Percentiles rank a stretch among this genome's conserved stretches.
These are phyloP conservation scores for Aeoliscus strigatus DNA, from an alignment of 2,797 vertebrate species.

Conservation along the genomic window DNA sequence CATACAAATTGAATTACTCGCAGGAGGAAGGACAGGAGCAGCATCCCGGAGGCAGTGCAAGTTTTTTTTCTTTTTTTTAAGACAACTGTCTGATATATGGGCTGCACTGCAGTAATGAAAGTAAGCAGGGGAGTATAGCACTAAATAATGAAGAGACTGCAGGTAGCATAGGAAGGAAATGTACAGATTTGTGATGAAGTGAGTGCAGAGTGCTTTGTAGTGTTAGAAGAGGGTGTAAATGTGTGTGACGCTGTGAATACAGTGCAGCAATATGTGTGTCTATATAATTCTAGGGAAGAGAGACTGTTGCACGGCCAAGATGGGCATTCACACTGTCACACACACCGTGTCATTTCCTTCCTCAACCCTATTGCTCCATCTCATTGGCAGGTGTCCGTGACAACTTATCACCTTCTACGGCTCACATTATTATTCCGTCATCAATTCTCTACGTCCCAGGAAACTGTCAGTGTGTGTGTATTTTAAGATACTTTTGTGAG, in stretches of 20 bases:
- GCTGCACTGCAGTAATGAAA: conserved; percentile 58
- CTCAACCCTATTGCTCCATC: conserved; percentile 5
- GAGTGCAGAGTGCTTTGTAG: conserved; percentile 15
- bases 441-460: conserved; percentile 10
- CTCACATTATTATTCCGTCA: conserved; percentile 37
- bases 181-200: conserved; percentile 15
- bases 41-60: no score
- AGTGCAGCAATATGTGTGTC: no score
- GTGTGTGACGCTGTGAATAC: no score
- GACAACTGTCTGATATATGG: conserved; percentile 43
- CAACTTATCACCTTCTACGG: conserved; percentile 29
- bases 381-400: conserved; percentile 31
- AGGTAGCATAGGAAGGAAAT: conserved; percentile 18
- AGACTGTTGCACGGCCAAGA: no score
- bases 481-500: background rate
- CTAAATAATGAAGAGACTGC: conserved; percentile 57
- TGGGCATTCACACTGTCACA: conserved; percentile 12
- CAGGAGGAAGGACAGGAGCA: no score
- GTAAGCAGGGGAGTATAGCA: conserved; percentile 33
- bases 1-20: no score
- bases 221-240: no score
- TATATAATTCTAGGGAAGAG: no score
- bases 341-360: conserved; percentile 1
- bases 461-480: conserved; percentile 12
- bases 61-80: no score